A percentile compares a stretch with the other conserved stretches of the same genome.
phyloP scores from a whole-genome alignment of 2,888 invertebrate species.

The Timema cristinae region DNA sequence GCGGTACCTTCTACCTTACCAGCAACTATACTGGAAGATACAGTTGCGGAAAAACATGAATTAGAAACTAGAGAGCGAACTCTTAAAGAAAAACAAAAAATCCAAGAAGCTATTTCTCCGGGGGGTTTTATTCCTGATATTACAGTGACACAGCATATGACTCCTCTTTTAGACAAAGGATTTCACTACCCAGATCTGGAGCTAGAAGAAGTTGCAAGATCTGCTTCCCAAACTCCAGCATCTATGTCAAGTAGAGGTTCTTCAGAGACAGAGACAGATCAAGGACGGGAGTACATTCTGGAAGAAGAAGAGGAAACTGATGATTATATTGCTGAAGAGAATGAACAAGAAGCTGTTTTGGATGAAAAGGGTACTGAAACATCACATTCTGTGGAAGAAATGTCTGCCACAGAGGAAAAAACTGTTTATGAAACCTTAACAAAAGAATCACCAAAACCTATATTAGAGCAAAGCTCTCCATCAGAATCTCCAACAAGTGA shows the following conservation, averaged over 20 bases:
- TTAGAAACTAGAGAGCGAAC: slow-evolving; percentile 47
- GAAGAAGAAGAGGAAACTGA: slow-evolving; percentile 38
- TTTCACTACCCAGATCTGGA: slow-evolving; percentile 50
- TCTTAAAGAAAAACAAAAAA: slow-evolving; percentile 43
- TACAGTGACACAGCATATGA: slow-evolving; percentile 58
- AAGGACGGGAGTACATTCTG: slow-evolving; percentile 59
- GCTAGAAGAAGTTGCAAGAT: slow-evolving; percentile 40
- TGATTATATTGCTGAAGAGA: slow-evolving; percentile 40
- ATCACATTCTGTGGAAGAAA: slow-evolving; percentile 48
- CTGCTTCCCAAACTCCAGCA: slow-evolving; percentile 49
- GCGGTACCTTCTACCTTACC: slow-evolving; percentile 48
- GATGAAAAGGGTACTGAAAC: slow-evolving; percentile 39
- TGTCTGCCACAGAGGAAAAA: slow-evolving; percentile 59
- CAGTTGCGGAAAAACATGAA: slow-evolving; percentile 51
- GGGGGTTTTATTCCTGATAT: slow-evolving; percentile 59
- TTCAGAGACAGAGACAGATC: slow-evolving; percentile 55
- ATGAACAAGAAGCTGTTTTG: slow-evolving; percentile 36
- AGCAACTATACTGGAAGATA: slow-evolving; percentile 48
- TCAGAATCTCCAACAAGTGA: slow-evolving; percentile 46
- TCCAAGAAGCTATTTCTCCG: slow-evolving; percentile 40
- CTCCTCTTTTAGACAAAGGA: slow-evolving; percentile 46
- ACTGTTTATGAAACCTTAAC: slow-evolving; percentile 45
- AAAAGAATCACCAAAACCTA: slow-evolving; percentile 47
- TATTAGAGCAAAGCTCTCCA: slow-evolving; percentile 38
- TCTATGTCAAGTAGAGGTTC: slow-evolving; percentile 63